These are phyloP conservation scores for Raja brachyura DNA, from an alignment of 2,113 vertebrate species.

Conservation along the genomic window DNA sequence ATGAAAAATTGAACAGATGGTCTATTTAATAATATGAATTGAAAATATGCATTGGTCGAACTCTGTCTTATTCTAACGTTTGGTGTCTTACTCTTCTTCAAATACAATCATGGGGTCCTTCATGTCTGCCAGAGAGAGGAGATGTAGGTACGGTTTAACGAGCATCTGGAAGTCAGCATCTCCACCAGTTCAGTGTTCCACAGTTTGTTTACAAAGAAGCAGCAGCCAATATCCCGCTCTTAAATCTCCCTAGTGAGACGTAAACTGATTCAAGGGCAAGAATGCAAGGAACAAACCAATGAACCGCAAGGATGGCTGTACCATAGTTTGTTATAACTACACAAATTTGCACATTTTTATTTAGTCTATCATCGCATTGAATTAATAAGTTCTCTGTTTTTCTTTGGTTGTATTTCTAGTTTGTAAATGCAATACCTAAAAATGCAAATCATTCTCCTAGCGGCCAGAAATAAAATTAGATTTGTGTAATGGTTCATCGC, in stretches of 20 bases:
- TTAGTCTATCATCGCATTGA: background rate
- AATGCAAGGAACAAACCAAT: background rate
- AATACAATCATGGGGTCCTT: background rate
- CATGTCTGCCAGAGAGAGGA: background rate
- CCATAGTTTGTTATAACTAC: background rate
- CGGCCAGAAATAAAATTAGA: background rate
- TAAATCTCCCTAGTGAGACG: background rate
- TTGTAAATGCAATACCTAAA: background rate
- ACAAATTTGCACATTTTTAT: background rate
- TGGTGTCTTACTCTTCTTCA: background rate
- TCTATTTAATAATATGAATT: background rate
- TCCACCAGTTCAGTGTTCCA: too few species aligned
- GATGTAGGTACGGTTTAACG: background rate
- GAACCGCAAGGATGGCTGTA: background rate
- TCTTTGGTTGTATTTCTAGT: background rate
- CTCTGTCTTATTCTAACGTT: too few species aligned
- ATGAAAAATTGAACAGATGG: background rate
- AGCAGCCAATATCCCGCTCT: background rate
- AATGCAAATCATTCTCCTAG: background rate
- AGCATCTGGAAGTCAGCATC: too few species aligned
- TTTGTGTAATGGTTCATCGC: background rate
- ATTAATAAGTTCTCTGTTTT: background rate
- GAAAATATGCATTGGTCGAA: background rate
- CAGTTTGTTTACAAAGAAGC: background rate
- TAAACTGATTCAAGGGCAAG: background rate